These are phyloP conservation scores for Thunnus maccoyii DNA, from an alignment of 2,113 vertebrate species.

Conservation along the genomic window DNA sequence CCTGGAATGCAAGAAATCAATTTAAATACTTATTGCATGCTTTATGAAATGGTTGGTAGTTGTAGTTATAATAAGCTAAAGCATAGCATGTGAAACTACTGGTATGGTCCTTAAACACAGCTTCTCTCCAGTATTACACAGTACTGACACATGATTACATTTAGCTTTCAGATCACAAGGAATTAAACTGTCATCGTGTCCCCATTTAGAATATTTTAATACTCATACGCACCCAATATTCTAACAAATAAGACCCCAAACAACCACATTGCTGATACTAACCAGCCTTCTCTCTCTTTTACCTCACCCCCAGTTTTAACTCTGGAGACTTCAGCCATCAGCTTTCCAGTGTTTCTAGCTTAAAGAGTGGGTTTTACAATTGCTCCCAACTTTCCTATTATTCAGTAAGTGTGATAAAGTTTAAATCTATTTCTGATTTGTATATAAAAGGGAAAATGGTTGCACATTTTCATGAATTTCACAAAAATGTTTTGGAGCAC, in stretches of 20 bases:
- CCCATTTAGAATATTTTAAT: background rate
- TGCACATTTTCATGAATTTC: too few species aligned
- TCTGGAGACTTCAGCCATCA: constrained; percentile 85
- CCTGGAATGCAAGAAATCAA: too few species aligned
- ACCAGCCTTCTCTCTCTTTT: background rate
- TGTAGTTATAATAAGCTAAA: background rate
- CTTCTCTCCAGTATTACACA: background rate
- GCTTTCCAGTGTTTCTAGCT: too few species aligned
- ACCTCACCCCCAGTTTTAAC: constrained; percentile 76
- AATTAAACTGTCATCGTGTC: background rate
- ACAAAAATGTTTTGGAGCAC: too few species aligned
- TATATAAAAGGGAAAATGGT: too few species aligned
- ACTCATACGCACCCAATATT: too few species aligned
- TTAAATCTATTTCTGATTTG: too few species aligned
- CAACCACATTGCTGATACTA: background rate
- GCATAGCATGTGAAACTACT: background rate
- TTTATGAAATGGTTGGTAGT: background rate
- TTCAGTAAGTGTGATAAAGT: too few species aligned
- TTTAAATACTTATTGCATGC: too few species aligned
- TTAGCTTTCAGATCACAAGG: background rate
- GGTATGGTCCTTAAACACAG: background rate
- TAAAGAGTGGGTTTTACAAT: too few species aligned
- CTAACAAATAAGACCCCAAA: background rate
- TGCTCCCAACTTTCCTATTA: too few species aligned
- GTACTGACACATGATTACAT: background rate